phyloP scores from a whole-genome alignment of 2,888 invertebrate species.

The Tortrix viridana region DNA sequence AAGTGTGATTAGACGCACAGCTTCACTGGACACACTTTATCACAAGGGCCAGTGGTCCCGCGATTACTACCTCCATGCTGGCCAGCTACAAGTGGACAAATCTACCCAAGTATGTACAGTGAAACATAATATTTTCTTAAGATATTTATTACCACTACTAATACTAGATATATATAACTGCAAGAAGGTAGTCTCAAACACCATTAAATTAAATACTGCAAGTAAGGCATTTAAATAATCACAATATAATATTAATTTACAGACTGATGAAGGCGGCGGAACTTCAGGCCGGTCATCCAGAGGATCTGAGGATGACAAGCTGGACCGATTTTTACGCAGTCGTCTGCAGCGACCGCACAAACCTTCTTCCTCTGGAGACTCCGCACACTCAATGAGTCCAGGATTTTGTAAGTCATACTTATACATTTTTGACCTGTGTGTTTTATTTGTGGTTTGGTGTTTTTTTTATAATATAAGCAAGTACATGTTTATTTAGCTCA shows the following conservation, averaged over 20 bases:
- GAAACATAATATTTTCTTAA: slow-evolving; percentile 1
- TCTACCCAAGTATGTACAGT: slow-evolving; percentile 88
- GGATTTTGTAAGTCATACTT: slow-evolving; percentile 63
- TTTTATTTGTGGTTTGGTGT: too few species aligned
- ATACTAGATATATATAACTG: neutral
- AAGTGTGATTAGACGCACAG: slow-evolving; percentile 89
- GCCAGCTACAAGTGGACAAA: slow-evolving; percentile 89
- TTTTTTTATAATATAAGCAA: slow-evolving; percentile 10
- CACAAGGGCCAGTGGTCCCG: slow-evolving; percentile 91
- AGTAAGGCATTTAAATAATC: neutral
- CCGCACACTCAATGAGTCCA: slow-evolving; percentile 74
- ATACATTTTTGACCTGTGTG: too few species aligned
- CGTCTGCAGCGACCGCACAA: slow-evolving; percentile 75
- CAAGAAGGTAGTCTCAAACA: too few species aligned
- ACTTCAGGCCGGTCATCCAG: slow-evolving; percentile 73
- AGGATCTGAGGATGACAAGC: slow-evolving; percentile 85
- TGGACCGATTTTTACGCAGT: slow-evolving; percentile 79
- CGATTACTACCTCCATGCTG: slow-evolving; percentile 88
- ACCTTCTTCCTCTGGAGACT: slow-evolving; percentile 71
- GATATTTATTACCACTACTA: slow-evolving; percentile 7
- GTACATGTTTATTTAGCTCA: slow-evolving; percentile 5
- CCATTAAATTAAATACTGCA: too few species aligned
- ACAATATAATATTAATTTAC: slow-evolving; percentile 45
- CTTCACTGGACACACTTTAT: slow-evolving; percentile 91
- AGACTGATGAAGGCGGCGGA: slow-evolving; percentile 87